phyloP scores from a whole-genome alignment of 2,113 vertebrate species.

The Sterna hirundo region DNA sequence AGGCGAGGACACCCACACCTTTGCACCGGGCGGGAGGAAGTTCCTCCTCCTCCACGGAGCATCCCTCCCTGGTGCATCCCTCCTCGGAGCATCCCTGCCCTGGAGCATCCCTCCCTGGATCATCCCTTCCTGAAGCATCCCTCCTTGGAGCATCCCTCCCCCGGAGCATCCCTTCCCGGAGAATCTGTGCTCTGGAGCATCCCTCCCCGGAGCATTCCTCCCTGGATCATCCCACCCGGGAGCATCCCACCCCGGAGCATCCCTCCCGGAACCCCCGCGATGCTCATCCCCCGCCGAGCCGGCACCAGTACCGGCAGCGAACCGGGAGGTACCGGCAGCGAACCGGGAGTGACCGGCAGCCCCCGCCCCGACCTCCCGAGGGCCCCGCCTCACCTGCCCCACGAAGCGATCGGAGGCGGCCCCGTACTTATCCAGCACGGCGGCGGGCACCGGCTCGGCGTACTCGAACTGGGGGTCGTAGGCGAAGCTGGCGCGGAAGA shows the following conservation, averaged over 20 bases:
- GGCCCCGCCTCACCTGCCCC: conserved; percentile 79
- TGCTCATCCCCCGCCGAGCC: background rate
- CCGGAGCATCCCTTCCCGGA: too few species aligned
- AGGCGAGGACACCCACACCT: too few species aligned
- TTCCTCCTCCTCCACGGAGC: background rate
- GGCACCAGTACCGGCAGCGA: background rate
- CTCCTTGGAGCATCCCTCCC: background rate
- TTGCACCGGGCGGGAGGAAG: background rate
- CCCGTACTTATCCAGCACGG: conserved; percentile 88
- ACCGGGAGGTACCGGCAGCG: background rate
- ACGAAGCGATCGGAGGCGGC: conserved; percentile 90
- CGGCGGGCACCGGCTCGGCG: conserved; percentile 78
- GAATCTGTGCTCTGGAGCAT: background rate
- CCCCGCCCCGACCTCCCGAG: background rate
- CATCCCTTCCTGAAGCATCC: background rate
- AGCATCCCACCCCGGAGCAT: background rate
- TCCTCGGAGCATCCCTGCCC: too few species aligned
- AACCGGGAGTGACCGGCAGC: background rate
- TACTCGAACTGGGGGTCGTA: conserved; percentile 96
- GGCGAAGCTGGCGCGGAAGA: conserved; percentile 86
- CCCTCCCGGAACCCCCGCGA: background rate
- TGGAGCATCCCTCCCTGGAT: too few species aligned
- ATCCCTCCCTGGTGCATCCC: background rate
- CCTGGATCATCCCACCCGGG: background rate
- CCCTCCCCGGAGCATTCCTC: background rate